A percentile compares a stretch with the other conserved stretches of the same genome.
Evolutionary conservation across 1,140 invertebrate species (phyloP).

Genomic region (Pseudobourletiella spinata): DNA sequence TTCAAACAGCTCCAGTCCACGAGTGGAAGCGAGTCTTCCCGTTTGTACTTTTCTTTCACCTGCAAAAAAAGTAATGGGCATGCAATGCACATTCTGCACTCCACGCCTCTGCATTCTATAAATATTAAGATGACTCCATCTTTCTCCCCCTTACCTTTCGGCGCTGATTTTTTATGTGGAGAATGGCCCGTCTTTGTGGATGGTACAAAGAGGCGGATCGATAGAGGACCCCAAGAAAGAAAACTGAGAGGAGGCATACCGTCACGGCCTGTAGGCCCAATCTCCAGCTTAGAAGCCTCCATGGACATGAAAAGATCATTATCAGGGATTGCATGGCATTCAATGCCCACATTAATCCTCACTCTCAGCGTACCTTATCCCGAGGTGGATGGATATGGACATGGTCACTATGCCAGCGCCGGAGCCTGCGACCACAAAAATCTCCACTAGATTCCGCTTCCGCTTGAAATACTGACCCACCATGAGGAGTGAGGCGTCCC

Average conservation of each 20-base stretch:
- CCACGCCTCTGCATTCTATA: background rate
- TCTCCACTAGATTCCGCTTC: constrained; percentile 72
- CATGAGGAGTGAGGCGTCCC: constrained; percentile 78
- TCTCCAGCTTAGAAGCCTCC: constrained; percentile 75
- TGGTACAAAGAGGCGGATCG: constrained; percentile 82
- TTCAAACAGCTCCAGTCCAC: constrained; percentile 74
- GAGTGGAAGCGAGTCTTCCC: constrained; percentile 67
- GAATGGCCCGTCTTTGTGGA: constrained; percentile 74
- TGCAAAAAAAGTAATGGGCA: constrained; percentile 10
- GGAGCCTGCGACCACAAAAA: constrained; percentile 73
- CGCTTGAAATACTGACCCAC: constrained; percentile 84
- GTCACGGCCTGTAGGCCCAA: constrained; percentile 76
- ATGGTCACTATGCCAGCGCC: constrained; percentile 74
- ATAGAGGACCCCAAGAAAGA: constrained; percentile 79
- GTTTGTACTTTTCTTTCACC: constrained; percentile 37
- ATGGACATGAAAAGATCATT: background rate
- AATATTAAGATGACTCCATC: background rate
- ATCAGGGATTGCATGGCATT: too few relatives aligned
- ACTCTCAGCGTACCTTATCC: constrained; percentile 57
- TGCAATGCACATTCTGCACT: background rate
- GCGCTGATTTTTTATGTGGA: constrained; percentile 84
- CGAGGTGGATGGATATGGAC: constrained; percentile 66
- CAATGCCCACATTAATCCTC: too few relatives aligned
- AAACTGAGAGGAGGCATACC: constrained; percentile 69
- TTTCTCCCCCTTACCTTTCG: constrained; percentile 49